phyloP scores from a whole-genome alignment of 2,797 vertebrate species.

The Sarcophilus harrisii region DNA sequence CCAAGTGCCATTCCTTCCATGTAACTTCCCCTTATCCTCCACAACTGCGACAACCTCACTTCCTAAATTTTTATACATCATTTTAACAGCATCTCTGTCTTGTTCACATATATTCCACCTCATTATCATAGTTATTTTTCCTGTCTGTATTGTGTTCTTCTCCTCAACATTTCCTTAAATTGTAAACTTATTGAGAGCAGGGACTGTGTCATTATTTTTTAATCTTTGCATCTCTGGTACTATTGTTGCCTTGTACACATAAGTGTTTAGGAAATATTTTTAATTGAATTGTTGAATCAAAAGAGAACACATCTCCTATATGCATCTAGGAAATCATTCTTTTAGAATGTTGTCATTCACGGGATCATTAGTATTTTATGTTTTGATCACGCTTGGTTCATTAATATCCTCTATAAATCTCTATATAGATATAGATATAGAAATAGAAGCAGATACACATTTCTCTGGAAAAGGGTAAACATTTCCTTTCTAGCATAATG shows the following conservation, averaged over 20 bases:
- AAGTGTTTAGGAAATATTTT: not conserved
- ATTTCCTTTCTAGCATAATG: not conserved
- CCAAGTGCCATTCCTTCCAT: not conserved
- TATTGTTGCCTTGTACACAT: not conserved
- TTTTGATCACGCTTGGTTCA: not conserved
- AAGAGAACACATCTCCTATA: not conserved
- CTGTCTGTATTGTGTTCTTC: not conserved
- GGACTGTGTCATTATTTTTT: not conserved
- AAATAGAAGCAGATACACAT: too few species aligned
- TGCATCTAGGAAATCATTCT: not conserved
- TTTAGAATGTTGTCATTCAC: not conserved
- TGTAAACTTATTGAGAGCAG: not conserved
- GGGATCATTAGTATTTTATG: not conserved
- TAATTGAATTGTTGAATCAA: not conserved
- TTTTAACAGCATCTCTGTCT: not conserved
- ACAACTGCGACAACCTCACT: not conserved
- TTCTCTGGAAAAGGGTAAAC: not conserved
- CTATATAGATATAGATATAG: too few species aligned
- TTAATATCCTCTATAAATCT: not conserved
- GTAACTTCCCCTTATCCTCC: not conserved
- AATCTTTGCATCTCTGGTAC: not conserved
- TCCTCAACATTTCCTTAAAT: not conserved
- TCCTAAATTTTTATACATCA: not conserved
- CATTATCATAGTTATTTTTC: not conserved
- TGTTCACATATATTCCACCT: not conserved